These are phyloP conservation scores for Saguinus midas DNA, from an alignment of 2,113 vertebrate genomes.

Conservation along the genomic window DNA sequence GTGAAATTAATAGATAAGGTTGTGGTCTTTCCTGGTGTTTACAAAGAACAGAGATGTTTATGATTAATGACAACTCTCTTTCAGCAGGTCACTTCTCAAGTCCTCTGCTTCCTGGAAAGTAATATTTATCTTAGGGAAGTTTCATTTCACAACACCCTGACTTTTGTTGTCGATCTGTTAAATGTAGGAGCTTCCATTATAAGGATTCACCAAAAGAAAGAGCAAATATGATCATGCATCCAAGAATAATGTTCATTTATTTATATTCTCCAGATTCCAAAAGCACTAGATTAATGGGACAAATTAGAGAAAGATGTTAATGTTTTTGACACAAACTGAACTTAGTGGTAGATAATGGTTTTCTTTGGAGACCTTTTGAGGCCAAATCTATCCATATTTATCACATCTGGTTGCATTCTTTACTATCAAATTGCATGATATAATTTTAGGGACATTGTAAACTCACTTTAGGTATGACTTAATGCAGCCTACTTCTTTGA, in stretches of 20 bases:
- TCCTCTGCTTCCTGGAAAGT: background rate
- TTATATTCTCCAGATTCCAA: background rate
- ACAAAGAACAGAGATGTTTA: constrained; percentile 1
- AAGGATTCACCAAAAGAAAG: background rate
- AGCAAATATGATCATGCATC: background rate
- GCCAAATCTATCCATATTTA: background rate
- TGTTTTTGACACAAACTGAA: background rate
- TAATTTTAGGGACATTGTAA: background rate
- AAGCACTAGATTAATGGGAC: background rate
- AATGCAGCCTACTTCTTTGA: background rate
- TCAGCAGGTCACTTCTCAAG: background rate
- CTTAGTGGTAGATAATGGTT: background rate
- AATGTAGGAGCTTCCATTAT: background rate
- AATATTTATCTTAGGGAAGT: background rate
- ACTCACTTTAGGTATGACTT: background rate
- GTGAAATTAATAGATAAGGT: background rate
- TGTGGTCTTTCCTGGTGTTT: background rate
- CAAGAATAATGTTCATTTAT: background rate
- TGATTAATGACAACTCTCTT: background rate
- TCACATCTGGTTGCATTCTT: background rate
- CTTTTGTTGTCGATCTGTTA: background rate
- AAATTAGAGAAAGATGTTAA: background rate
- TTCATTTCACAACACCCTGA: background rate
- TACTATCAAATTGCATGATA: background rate
- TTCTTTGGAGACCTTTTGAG: background rate